Conservation (phyloP, 1,140 invertebrate genomes). For the Megalopta genalis region DNA sequence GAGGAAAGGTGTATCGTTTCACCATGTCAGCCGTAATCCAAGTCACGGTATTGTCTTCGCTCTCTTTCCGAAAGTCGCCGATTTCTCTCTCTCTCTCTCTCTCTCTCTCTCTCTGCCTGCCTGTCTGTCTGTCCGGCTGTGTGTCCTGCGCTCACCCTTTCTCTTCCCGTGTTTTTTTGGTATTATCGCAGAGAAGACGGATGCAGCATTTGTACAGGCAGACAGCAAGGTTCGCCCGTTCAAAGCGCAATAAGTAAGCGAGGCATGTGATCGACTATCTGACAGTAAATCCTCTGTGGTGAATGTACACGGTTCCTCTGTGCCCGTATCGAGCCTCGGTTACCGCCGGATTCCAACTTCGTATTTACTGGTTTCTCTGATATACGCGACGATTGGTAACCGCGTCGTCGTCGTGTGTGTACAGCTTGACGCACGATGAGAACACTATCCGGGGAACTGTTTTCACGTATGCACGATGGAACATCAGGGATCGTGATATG, state of each 20-base stretch:
- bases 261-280: constrained; percentile 67
- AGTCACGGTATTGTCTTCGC: background rate
- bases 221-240: constrained; percentile 30
- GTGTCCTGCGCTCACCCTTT: background rate
- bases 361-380: constrained; percentile 53
- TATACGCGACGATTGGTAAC: constrained; percentile 42
- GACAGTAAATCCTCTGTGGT: constrained; percentile 58
- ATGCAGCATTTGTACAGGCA: constrained; percentile 32
- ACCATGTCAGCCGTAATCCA: no score
- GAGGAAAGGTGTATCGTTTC: background rate
- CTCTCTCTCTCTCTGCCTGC: no score
- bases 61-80: constrained; percentile 4
- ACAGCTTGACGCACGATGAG: constrained; percentile 5
- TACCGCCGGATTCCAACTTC: constrained; percentile 50
- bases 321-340: constrained; percentile 30
- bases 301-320: constrained; percentile 38
- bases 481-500: background rate
- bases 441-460: background rate
- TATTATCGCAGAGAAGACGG: background rate
- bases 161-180: constrained; percentile 3
- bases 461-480: background rate
- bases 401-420: constrained; percentile 4
- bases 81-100: background rate
- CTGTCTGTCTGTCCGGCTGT: no score
- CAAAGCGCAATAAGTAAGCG: constrained; percentile 64